Conservation (phyloP, 2,888 invertebrate species). For the Spatulosminthurus flaviceps region DNA sequence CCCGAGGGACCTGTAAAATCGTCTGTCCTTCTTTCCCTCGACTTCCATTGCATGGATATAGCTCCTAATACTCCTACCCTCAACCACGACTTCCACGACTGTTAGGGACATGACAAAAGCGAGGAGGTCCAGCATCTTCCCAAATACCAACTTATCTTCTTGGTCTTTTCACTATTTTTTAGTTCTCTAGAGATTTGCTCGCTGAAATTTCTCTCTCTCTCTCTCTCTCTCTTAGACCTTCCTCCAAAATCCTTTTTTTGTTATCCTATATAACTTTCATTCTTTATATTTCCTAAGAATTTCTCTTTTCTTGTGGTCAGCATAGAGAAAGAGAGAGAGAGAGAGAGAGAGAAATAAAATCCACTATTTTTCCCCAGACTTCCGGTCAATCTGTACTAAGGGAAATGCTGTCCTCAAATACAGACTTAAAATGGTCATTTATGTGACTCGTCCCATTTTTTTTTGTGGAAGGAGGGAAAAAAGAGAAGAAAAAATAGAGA, state of each 20-base stretch:
- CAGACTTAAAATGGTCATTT: no score
- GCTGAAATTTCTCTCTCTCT: conserved; percentile 10
- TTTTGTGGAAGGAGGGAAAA: no score
- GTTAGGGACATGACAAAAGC: background rate
- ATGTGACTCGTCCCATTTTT: no score
- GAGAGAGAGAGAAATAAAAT: no score
- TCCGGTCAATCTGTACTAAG: no score
- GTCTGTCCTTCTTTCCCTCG: conserved; percentile 20
- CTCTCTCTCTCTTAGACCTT: background rate
- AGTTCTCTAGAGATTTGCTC: conserved; percentile 23
- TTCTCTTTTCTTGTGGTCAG: no score
- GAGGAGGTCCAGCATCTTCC: background rate
- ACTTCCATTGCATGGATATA: background rate
- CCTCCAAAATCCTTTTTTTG: background rate
- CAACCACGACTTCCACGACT: background rate
- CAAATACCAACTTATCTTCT: conserved; percentile 36
- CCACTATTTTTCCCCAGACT: no score
- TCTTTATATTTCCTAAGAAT: background rate
- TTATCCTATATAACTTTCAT: background rate
- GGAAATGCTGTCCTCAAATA: no score
- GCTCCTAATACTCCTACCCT: background rate
- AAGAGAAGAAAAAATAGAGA: no score
- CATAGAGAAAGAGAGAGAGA: no score
- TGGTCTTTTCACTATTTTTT: background rate
- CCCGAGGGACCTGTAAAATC: conserved; percentile 43